Evolutionary conservation across 2,888 invertebrate genomes (phyloP), one percentile per base, ranked within the genome.

Genomic region (Lordiphosa andalusiaca): DNA sequence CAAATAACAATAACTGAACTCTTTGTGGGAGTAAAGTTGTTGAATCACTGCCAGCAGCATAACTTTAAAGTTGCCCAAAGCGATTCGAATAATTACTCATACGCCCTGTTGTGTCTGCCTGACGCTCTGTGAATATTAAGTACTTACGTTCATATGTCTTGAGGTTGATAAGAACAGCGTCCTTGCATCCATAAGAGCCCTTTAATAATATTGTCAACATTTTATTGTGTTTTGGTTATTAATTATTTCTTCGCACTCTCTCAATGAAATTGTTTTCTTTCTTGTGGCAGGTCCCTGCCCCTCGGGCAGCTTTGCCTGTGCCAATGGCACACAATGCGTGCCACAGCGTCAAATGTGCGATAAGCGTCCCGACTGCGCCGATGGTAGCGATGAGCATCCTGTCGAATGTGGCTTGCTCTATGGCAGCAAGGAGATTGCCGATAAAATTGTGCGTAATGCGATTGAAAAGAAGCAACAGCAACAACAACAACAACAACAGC

Each of bases 321-420:
- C 88, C 61, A 91, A 91, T 75, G 91, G 90, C 50, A 88, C 90
- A 6, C 71, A 88, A 55, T 92, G 92, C 77, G 89, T 92, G 54
- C 90, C 91, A 6, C 92, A 92, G 84, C 89, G 90, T 61, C 89
- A 89, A 63, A 90, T 91, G 86, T 92, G 92, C 83, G 90, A 92
- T 77, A 86, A 88, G 7, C 76, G 87, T 39, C 12, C 6, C 5
- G 91, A 92, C 71, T 92, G 92, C 69, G 58, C 51, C 71, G 80
- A 89, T 89, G 82, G 84, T 69, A 81, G 89, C 86, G 90, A 90
- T 89, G 92, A 92, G 74, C 88, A 91, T 89, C 88, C 84, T 13
- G 81, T 87, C 39, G 87, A 88, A 70, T 90, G 90, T 71, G 90
- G 90, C 62, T 82, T 88, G 73, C 85, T 88, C 59, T 88, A 88